phyloP scores from a whole-genome alignment of 2,888 invertebrate genomes.

The Temnothorax unifasciatus region DNA sequence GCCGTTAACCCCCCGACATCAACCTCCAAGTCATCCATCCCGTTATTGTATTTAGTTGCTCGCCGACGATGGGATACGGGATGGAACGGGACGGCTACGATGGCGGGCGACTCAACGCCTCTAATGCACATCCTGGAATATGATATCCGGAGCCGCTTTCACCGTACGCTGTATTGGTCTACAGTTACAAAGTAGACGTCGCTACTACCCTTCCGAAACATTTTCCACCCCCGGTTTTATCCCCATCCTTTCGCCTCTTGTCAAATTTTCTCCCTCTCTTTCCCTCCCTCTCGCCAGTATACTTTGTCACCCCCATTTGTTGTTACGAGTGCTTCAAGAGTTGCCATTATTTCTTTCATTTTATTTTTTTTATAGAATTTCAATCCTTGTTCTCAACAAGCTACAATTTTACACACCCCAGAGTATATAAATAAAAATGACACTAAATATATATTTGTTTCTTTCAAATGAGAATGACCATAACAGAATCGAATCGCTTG shows the following conservation, averaged over 20 bases:
- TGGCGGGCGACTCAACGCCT: conserved; percentile 40
- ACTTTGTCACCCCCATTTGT: not conserved
- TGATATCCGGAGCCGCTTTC: conserved; percentile 63
- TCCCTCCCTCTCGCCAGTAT: not conserved
- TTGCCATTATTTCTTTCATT: not conserved
- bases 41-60: conserved; percentile 53
- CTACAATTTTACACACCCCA: not conserved
- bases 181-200: conserved; percentile 67
- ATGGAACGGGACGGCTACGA: conserved; percentile 38
- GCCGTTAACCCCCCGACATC: conserved; percentile 46
- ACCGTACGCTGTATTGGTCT: conserved; percentile 57
- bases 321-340: not conserved
- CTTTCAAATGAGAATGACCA: not conserved
- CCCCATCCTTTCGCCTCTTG: conserved; percentile 14
- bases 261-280: conserved; percentile 21
- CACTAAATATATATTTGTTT: not conserved
- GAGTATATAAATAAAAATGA: not conserved
- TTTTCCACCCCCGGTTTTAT: conserved; percentile 58
- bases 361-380: not conserved
- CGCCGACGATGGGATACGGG: conserved; percentile 30
- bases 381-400: not conserved
- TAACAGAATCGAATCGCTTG: conserved; percentile 1
- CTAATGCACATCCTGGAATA: conserved; percentile 71
- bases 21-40: conserved; percentile 49
- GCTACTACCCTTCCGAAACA: conserved; percentile 43